These are phyloP conservation scores for Felis chaus DNA, from an alignment of 2,113 vertebrate genomes.

Conservation along the genomic window DNA sequence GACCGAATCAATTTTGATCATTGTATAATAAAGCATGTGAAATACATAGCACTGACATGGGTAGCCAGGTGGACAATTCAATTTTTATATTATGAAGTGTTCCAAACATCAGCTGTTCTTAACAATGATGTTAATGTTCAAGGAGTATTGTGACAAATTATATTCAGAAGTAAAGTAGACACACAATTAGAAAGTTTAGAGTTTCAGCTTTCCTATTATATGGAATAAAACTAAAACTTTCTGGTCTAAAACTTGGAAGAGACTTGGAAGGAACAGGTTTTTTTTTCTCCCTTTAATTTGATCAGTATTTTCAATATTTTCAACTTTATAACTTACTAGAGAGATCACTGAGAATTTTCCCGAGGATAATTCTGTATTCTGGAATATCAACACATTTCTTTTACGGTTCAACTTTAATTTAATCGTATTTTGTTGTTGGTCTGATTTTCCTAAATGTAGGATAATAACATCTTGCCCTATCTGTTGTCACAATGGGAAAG, in stretches of 20 bases:
- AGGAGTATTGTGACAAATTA: neutral
- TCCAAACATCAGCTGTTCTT: too few relatives aligned
- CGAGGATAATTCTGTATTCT: neutral
- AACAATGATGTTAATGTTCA: neutral
- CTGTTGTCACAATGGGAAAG: slow-evolving; percentile 31
- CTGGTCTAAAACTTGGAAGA: neutral
- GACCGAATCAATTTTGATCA: neutral
- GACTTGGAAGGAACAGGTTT: neutral
- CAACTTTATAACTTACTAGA: neutral
- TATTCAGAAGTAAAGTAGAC: neutral
- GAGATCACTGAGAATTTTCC: neutral
- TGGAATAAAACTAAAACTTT: neutral
- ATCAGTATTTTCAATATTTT: neutral
- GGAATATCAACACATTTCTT: neutral
- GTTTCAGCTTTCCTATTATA: neutral
- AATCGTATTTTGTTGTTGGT: neutral
- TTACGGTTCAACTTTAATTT: neutral
- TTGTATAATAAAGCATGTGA: neutral
- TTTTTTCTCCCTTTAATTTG: neutral
- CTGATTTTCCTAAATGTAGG: slow-evolving; percentile 25
- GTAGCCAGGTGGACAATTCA: neutral
- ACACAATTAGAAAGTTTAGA: neutral
- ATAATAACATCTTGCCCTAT: slow-evolving; percentile 30
- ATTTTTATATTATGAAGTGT: neutral
- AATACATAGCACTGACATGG: neutral